A percentile compares a stretch with the other conserved stretches of the same genome.
Conservation (phyloP, 2,888 invertebrate species). For the Athripsodes cinereus region DNA sequence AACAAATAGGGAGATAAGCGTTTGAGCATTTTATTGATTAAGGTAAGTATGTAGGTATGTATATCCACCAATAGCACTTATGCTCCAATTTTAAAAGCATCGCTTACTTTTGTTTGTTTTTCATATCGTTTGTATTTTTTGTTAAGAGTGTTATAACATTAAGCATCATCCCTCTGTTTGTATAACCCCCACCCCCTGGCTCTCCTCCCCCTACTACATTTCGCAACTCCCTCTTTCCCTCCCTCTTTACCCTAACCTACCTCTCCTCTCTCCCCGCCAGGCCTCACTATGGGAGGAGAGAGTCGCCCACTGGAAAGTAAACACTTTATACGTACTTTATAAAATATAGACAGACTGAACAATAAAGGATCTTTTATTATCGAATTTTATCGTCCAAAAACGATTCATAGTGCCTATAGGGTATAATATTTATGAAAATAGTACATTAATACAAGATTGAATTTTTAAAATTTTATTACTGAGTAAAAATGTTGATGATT, state of each 20-base stretch:
- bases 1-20: too few species aligned
- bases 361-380: too few species aligned
- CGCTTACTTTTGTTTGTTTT: not conserved
- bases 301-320: conserved; percentile 11
- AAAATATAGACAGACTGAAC: not conserved
- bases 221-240: not conserved
- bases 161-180: conserved; percentile 2
- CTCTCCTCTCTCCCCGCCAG: not conserved
- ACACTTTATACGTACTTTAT: conserved; percentile 21
- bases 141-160: not conserved
- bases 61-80: not conserved
- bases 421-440: too few species aligned
- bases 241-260: not conserved
- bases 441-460: too few species aligned
- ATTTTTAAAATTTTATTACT: too few species aligned
- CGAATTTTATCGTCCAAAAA: too few species aligned
- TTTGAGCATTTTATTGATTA: too few species aligned
- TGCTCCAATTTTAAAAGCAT: not conserved
- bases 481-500: too few species aligned
- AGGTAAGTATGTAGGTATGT: not conserved
- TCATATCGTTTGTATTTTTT: not conserved
- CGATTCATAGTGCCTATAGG: too few species aligned
- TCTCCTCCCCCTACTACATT: not conserved
- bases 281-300: not conserved
- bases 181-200: not conserved